Evolutionary conservation across 2,113 vertebrate genomes (phyloP).

Genomic region (Terrapene triunguis): DNA sequence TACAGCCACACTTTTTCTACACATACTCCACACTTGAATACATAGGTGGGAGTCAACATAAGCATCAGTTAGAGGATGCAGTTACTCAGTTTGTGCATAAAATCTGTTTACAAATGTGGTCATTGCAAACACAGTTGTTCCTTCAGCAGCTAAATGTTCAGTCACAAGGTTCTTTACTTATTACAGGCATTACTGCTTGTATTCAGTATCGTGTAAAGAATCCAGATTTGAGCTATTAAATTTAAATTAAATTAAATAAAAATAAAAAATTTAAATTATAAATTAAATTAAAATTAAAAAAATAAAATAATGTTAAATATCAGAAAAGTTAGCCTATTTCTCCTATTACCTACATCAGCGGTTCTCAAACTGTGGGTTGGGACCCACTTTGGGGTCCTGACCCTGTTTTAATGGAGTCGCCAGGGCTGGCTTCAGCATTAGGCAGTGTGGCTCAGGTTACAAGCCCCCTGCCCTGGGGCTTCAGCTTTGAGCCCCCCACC

Average conservation of each 20-base stretch:
- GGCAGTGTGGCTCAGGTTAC: no score
- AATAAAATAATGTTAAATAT: not conserved
- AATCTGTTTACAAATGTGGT: not conserved
- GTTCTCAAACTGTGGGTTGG: no score
- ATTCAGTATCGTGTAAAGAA: not conserved
- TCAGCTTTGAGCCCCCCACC: no score
- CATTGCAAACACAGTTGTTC: not conserved
- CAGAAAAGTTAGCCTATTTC: conserved; percentile 16
- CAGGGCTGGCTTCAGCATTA: no score
- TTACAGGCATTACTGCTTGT: not conserved
- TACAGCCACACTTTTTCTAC: fast-evolving
- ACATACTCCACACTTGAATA: not conserved
- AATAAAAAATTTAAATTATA: no score
- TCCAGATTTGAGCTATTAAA: not conserved
- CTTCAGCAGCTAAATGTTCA: conserved; percentile 35
- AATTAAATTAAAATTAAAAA: no score
- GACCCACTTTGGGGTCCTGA: no score
- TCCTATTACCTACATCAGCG: not conserved
- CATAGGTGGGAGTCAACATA: not conserved
- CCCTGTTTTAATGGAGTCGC: no score
- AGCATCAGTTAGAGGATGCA: not conserved
- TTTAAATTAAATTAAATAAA: no score
- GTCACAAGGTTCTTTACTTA: not conserved
- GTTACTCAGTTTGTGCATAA: not conserved
- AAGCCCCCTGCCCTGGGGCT: no score